A percentile compares a stretch with the other conserved stretches of the same genome.
These are phyloP conservation scores for Mesorhabditis belari DNA, from an alignment of 2,888 invertebrate genomes.

Conservation along the genomic window DNA sequence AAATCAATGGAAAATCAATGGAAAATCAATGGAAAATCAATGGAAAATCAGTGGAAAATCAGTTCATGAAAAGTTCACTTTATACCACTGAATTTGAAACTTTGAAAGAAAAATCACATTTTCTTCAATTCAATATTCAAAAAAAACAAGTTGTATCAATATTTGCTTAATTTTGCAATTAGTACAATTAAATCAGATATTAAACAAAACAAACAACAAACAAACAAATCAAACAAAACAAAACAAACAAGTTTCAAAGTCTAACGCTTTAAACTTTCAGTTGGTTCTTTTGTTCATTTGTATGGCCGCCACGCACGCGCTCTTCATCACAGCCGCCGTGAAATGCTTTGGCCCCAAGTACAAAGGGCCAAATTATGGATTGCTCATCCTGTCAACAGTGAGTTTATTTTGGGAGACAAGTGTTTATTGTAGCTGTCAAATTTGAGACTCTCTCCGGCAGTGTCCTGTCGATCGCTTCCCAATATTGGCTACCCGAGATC, in stretches of 20 bases:
- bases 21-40: too few species aligned
- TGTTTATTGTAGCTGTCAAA: not conserved
- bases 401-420: not conserved
- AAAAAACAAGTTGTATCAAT: too few species aligned
- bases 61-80: too few species aligned
- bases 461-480: slow-evolving; percentile 36
- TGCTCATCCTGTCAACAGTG: slow-evolving; percentile 46
- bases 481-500: slow-evolving; percentile 36
- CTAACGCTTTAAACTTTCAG: slow-evolving; percentile 17
- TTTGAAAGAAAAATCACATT: too few species aligned
- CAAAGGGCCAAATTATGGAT: slow-evolving; percentile 49
- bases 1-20: too few species aligned
- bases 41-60: too few species aligned
- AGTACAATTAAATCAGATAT: too few species aligned
- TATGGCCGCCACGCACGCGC: slow-evolving; percentile 50
- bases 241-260: not conserved
- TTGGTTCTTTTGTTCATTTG: slow-evolving; percentile 42
- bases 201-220: too few species aligned
- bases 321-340: slow-evolving; percentile 50
- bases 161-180: too few species aligned
- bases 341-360: slow-evolving; percentile 46
- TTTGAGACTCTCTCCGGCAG: slow-evolving; percentile 44
- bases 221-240: too few species aligned
- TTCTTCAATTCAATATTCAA: not conserved
- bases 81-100: too few species aligned